A percentile compares a stretch with the other conserved stretches of the same genome.
Conservation (phyloP, 2,113 vertebrate genomes). For the Crypturellus undulatus region DNA sequence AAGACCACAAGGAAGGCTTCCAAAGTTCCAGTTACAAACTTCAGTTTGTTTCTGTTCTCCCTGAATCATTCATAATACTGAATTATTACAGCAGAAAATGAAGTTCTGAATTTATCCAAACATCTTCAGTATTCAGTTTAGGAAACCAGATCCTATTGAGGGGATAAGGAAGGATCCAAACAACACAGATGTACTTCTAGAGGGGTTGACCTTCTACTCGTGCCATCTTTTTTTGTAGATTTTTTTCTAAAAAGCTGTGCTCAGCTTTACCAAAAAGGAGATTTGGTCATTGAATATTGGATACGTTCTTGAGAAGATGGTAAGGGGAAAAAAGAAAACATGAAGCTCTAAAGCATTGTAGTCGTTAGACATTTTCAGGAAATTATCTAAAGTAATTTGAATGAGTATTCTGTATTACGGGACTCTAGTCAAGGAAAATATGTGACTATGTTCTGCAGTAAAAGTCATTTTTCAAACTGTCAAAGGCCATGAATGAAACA, state of each 20-base stretch:
- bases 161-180: background rate
- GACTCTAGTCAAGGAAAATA: background rate
- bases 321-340: background rate
- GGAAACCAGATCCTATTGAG: background rate
- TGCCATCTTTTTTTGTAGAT: background rate
- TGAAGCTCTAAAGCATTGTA: background rate
- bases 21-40: background rate
- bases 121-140: background rate
- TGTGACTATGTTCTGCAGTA: background rate
- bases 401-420: constrained; percentile 24
- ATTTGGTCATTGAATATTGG: background rate
- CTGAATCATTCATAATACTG: background rate
- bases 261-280: background rate
- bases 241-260: background rate
- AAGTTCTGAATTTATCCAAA: background rate
- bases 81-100: background rate
- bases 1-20: background rate
- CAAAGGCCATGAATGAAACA: constrained; percentile 50
- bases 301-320: background rate
- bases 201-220: background rate
- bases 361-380: constrained; percentile 24
- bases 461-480: background rate
- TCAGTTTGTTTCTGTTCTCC: background rate
- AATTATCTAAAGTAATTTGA: background rate
- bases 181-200: background rate